Percentiles rank a stretch among this genome's conserved stretches.
These are phyloP conservation scores for Conopomorpha cramerella DNA, from an alignment of 1,140 invertebrate species.

Conservation along the genomic window DNA sequence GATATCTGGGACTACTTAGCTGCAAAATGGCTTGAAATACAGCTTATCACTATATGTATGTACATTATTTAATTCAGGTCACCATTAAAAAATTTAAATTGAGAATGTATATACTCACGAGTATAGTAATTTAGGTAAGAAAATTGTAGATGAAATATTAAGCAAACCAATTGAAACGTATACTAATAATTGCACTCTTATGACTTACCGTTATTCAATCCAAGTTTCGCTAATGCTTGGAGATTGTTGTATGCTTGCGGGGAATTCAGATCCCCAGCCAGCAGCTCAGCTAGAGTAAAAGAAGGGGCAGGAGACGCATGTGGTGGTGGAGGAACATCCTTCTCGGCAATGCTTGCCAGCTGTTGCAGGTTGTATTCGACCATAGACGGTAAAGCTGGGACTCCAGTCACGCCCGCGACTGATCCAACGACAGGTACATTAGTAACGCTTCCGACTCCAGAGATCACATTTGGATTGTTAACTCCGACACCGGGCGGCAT, in stretches of 20 bases:
- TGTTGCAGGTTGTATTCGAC: conserved; percentile 84
- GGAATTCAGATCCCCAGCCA: conserved; percentile 71
- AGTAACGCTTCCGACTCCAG: conserved; percentile 30
- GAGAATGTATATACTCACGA: too few species aligned
- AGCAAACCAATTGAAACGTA: conserved; percentile 1
- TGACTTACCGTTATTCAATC: conserved; percentile 70
- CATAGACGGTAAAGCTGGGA: conserved; percentile 67
- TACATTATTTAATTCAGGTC: too few species aligned
- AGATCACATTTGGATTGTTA: conserved; percentile 25
- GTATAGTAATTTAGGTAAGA: too few species aligned
- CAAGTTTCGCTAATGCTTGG: conserved; percentile 85
- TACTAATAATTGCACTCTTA: background rate
- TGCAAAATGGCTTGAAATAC: too few species aligned
- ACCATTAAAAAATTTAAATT: too few species aligned
- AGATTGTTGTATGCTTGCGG: conserved; percentile 84
- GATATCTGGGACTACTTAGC: too few species aligned
- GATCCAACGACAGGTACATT: background rate
- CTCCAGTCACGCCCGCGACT: conserved; percentile 34
- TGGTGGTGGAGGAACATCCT: conserved; percentile 52
- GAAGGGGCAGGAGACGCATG: conserved; percentile 69
- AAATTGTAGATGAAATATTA: too few species aligned
- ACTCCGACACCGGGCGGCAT: conserved; percentile 31
- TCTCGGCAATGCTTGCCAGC: conserved; percentile 77
- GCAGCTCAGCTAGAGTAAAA: conserved; percentile 75
- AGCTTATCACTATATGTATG: too few species aligned